Percentiles rank a stretch among this genome's conserved stretches.
These are phyloP conservation scores for Leptopilina drosophilae DNA, from an alignment of 2,888 invertebrate genomes.

Conservation along the genomic window DNA sequence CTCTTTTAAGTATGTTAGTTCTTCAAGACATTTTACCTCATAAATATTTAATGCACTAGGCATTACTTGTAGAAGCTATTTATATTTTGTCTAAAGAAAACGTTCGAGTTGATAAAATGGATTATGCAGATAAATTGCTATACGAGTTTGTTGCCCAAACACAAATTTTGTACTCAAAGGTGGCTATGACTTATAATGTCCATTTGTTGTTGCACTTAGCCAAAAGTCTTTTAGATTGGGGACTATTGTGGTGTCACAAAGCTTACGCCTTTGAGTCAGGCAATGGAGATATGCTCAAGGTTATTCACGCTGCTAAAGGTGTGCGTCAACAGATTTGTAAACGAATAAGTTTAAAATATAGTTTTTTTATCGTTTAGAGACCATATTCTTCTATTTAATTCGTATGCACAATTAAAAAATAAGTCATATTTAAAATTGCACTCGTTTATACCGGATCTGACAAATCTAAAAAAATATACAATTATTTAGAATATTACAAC, in stretches of 20 bases:
- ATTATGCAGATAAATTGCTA: slow-evolving; percentile 7
- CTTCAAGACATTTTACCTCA: not conserved
- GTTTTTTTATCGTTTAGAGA: slow-evolving; percentile 1
- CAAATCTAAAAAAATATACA: slow-evolving; percentile 31
- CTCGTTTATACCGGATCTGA: slow-evolving; percentile 43
- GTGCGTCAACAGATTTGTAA: slow-evolving; percentile 20
- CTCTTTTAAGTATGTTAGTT: slow-evolving; percentile 28
- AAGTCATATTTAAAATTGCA: slow-evolving; percentile 29
- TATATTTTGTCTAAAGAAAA: slow-evolving; percentile 39
- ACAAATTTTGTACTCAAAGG: not conserved
- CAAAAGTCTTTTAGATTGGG: slow-evolving; percentile 31
- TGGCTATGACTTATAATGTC: slow-evolving; percentile 3
- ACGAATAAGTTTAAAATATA: slow-evolving; percentile 23
- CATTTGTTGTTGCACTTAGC: not conserved
- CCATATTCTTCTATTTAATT: slow-evolving; percentile 6
- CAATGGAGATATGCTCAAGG: slow-evolving; percentile 38
- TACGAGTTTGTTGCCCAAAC: not conserved
- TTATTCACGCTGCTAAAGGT: slow-evolving; percentile 37
- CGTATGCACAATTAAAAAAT: slow-evolving; percentile 37
- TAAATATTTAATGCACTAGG: slow-evolving; percentile 21
- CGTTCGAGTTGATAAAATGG: slow-evolving; percentile 22
- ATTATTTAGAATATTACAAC: slow-evolving; percentile 39
- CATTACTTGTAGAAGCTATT: slow-evolving; percentile 36
- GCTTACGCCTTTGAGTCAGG: slow-evolving; percentile 44
- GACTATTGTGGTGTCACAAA: slow-evolving; percentile 37